A percentile compares a stretch with the other conserved stretches of the same genome.
These are phyloP conservation scores for Noctua comes DNA, from an alignment of 2,888 invertebrate genomes.

Conservation along the genomic window DNA sequence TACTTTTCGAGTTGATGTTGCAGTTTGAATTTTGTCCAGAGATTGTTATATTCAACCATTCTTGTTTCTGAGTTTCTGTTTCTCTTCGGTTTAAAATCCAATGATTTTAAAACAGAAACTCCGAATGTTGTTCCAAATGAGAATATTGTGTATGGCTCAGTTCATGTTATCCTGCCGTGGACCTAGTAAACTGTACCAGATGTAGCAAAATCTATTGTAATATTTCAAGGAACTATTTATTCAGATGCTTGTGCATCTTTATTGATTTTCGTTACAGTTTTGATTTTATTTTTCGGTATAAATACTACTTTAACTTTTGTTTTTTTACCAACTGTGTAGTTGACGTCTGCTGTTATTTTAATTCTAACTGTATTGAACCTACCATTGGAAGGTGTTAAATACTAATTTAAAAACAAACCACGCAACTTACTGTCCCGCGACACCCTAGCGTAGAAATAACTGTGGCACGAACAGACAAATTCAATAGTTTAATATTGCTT, in stretches of 20 bases:
- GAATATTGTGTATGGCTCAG: neutral
- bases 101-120: too few species aligned
- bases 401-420: slow-evolving; percentile 39
- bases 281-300: neutral
- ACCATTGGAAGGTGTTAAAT: slow-evolving; percentile 9
- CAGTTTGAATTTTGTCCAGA: neutral
- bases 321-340: neutral
- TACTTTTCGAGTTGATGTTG: neutral
- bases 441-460: slow-evolving; percentile 33
- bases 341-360: neutral
- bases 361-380: slow-evolving; percentile 10
- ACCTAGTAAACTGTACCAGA: neutral
- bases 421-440: slow-evolving; percentile 27
- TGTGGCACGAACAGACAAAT: slow-evolving; percentile 15
- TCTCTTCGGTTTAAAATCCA: neutral
- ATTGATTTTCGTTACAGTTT: neutral
- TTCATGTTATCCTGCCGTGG: neutral
- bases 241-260: neutral
- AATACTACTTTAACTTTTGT: neutral
- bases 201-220: neutral
- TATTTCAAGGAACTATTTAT: neutral
- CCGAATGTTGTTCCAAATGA: neutral
- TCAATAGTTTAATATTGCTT: slow-evolving; percentile 2
- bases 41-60: neutral
- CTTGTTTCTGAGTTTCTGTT: neutral